phyloP scores from a whole-genome alignment of 1,140 invertebrate genomes.

The Ceratosolen fusciceps region DNA sequence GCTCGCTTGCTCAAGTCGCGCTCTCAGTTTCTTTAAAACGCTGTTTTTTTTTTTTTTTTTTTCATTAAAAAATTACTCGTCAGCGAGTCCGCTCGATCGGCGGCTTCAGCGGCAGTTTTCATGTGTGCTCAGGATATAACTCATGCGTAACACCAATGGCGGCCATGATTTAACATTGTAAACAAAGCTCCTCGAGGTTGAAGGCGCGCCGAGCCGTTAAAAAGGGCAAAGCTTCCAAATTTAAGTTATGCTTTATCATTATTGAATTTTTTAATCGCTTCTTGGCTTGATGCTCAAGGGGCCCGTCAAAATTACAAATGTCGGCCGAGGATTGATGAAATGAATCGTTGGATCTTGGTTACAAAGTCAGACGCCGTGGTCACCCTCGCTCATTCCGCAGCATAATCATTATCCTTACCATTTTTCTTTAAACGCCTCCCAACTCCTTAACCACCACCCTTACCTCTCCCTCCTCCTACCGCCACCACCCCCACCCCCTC shows the following conservation, averaged over 20 bases:
- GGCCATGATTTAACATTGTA: conserved; percentile 48
- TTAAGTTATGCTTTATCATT: conserved; percentile 47
- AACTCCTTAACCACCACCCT: too few relatives aligned
- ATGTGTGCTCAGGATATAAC: too few relatives aligned
- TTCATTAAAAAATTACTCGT: too few relatives aligned
- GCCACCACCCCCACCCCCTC: too few relatives aligned
- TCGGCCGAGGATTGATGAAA: not conserved
- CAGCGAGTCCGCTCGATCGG: too few relatives aligned
- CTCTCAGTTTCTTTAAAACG: not conserved
- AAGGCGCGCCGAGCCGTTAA: conserved; percentile 26
- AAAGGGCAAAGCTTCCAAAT: conserved; percentile 11
- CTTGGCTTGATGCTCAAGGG: not conserved
- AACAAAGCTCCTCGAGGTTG: conserved; percentile 51
- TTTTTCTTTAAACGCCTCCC: too few relatives aligned
- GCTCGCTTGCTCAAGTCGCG: too few relatives aligned
- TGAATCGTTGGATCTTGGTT: not conserved
- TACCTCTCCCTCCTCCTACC: too few relatives aligned
- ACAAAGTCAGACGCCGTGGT: too few relatives aligned
- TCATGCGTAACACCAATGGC: conserved; percentile 2
- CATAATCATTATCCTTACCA: too few relatives aligned
- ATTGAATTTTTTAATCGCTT: not conserved
- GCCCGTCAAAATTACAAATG: conserved; percentile 1
- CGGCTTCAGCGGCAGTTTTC: too few relatives aligned
- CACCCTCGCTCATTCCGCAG: too few relatives aligned
- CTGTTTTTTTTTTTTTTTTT: not conserved